phyloP scores from a whole-genome alignment of 1,140 invertebrate genomes.

The Bombus cullumanus region DNA sequence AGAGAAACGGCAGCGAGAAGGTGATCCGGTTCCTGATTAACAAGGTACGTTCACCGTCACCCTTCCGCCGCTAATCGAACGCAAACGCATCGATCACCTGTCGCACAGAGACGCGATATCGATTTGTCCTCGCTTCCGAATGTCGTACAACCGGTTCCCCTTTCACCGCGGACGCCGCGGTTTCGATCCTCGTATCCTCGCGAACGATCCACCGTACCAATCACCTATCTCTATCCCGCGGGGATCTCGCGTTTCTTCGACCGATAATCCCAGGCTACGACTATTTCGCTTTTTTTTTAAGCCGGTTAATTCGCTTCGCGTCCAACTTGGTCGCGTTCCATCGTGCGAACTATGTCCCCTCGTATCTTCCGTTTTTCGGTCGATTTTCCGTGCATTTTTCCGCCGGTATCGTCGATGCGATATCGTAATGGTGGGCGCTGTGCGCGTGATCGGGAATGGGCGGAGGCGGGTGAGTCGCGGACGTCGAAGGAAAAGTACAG shows the following conservation, averaged over 20 bases:
- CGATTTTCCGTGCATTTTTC: too few relatives aligned
- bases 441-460: too few relatives aligned
- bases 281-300: too few relatives aligned
- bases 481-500: too few relatives aligned
- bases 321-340: neutral
- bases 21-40: conserved; percentile 82
- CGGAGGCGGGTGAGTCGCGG: too few relatives aligned
- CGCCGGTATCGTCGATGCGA: too few relatives aligned
- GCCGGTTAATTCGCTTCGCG: neutral
- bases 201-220: conserved; percentile 32
- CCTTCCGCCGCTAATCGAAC: conserved; percentile 54
- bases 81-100: neutral
- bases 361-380: neutral
- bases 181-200: conserved; percentile 21
- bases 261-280: conserved; percentile 16
- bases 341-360: neutral
- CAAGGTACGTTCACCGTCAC: conserved; percentile 69
- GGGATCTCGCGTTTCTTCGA: neutral
- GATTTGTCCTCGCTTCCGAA: conserved; percentile 17
- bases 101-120: neutral
- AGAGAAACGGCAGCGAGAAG: conserved; percentile 83
- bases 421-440: too few relatives aligned
- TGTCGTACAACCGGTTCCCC: conserved; percentile 51
- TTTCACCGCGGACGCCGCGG: conserved; percentile 29
- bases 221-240: neutral